Base-by-base conservation (phyloP, 1,140 invertebrate species). In the Ylistrum balloti region DNA sequence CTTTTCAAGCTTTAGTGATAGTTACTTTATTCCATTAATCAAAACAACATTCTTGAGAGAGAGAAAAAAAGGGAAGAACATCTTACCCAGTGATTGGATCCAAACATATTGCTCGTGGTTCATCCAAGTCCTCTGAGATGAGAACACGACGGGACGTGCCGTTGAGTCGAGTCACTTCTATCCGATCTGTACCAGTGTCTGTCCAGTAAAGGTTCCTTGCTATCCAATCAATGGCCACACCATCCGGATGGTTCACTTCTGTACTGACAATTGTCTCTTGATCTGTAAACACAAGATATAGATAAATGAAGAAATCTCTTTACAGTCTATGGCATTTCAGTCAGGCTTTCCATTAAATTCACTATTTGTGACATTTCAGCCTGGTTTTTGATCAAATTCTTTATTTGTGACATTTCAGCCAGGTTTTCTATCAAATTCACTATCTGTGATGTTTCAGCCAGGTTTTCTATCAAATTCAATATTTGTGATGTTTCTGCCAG, bases 151-250 rank as follows among this genome's bases (percentile, higher is more conserved):
- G 95, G 89, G 98, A 97, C 9, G 98, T 97, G 74, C 97, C 97
- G 92, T 99, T 98, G 33, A 99, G 96, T 95, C 98, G 98, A 2
- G 98, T 98, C 15, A 99, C 99, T 97, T 99, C 98, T 92, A 99
- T 98, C 0, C 98, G 98, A 90, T 98, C 97, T 94, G 98, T 98
- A 5, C 97, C 97, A 0, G 99, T 99, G 96, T 99, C 99, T 0
- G 99, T 99, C 98, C 99, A 99, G 96, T 99, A 99, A 86, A 99
- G 97, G 93, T 99, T 99, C 92, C 98, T 97, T 0, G 98, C 98
- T 74, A 99, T 97, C 98, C 98, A 99, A 96, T 99, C 99, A 17
- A 99, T 97, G 20, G 98, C 97, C 88, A 99, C 96, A 33, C 99
- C 99, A 97, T 99, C 99, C 10, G 95, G 95, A 85, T 98, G 98